Conservation (phyloP, 2,797 vertebrate species). For the Pitangus sulphuratus region DNA sequence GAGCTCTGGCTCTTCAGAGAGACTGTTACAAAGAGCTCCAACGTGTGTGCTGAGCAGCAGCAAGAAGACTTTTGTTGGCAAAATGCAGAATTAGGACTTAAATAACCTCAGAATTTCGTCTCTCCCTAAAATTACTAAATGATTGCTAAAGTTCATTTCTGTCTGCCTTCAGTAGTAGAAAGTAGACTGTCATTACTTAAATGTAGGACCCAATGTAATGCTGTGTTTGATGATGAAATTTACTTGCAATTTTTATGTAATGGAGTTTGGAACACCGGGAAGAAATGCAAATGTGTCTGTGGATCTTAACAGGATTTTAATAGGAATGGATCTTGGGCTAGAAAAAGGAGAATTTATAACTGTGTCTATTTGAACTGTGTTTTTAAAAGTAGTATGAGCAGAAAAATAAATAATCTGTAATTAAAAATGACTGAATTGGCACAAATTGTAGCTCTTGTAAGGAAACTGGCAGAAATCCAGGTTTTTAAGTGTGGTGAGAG, state of each 20-base stretch:
- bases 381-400: background rate
- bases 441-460: background rate
- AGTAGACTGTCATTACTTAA: background rate
- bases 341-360: background rate
- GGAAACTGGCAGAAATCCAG: constrained; percentile 22
- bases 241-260: background rate
- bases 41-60: background rate
- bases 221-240: background rate
- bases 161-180: background rate
- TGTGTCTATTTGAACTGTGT: background rate
- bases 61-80: background rate
- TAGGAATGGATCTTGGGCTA: background rate
- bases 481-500: background rate
- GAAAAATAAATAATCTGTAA: constrained; percentile 13
- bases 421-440: constrained; percentile 22
- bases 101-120: background rate
- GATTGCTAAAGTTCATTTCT: background rate
- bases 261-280: background rate
- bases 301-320: background rate
- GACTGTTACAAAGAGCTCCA: background rate
- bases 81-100: background rate
- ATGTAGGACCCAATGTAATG: background rate
- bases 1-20: background rate
- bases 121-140: background rate
- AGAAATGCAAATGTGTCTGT: background rate